These are phyloP conservation scores for Plecturocebus donacophilus DNA, from an alignment of 2,113 vertebrate species.

Conservation along the genomic window DNA sequence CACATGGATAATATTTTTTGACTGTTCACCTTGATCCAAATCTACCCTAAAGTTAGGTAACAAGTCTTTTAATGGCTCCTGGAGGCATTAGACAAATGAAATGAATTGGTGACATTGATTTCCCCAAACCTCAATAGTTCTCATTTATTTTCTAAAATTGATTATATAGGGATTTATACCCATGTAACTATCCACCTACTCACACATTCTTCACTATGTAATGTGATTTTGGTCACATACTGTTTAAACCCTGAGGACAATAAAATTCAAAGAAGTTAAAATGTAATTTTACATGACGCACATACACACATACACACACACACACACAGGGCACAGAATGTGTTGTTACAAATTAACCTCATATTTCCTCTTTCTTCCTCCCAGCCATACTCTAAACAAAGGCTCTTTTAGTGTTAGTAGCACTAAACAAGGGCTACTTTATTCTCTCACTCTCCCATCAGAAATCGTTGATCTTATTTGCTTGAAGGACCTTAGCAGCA, in stretches of 20 bases:
- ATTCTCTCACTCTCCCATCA: not conserved
- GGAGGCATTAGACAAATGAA: constrained; percentile 42
- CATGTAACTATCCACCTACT: constrained; percentile 48
- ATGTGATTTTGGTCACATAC: constrained; percentile 57
- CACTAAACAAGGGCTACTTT: not conserved
- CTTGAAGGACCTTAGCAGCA: not conserved
- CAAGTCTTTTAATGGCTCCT: not conserved
- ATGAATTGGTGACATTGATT: constrained; percentile 59
- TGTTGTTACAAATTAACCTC: constrained; percentile 44
- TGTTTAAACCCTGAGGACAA: constrained; percentile 55
- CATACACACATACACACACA: not conserved
- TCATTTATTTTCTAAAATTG: constrained; percentile 58
- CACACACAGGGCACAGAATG: not conserved
- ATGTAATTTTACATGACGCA: constrained; percentile 11
- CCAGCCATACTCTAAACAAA: not conserved
- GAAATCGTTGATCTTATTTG: constrained; percentile 15
- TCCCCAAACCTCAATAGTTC: constrained; percentile 59
- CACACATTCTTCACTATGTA: constrained; percentile 52
- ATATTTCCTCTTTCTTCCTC: not conserved
- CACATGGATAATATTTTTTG: constrained; percentile 8
- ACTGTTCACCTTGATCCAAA: constrained; percentile 46
- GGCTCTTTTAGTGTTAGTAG: too few relatives aligned
- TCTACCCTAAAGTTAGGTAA: constrained; percentile 34
- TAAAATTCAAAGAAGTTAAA: constrained; percentile 59
- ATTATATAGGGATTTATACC: constrained; percentile 53